These are phyloP conservation scores for Drosophila mayri DNA, from an alignment of 1,140 invertebrate species.

Conservation along the genomic window DNA sequence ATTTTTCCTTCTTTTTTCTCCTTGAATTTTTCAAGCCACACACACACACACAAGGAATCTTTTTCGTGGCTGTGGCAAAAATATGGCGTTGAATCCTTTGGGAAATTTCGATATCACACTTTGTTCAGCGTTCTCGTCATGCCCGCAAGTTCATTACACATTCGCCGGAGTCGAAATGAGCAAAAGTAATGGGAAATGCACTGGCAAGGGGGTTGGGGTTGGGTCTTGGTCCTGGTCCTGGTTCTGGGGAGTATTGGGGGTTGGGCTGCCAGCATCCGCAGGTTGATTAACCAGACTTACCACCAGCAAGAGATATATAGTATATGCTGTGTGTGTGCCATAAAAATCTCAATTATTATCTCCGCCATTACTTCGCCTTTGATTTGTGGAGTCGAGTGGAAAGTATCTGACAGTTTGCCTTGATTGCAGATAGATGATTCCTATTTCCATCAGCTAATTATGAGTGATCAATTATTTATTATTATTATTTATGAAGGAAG, in stretches of 20 bases:
- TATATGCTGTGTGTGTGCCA: constrained; percentile 20
- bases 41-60: constrained; percentile 56
- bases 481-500: too few species aligned
- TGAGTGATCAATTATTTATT: constrained; percentile 21
- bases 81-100: constrained; percentile 83
- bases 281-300: constrained; percentile 50
- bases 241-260: not conserved
- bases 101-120: constrained; percentile 84
- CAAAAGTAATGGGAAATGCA: constrained; percentile 79
- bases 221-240: not conserved
- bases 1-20: constrained; percentile 33
- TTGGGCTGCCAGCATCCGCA: not conserved
- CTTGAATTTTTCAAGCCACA: constrained; percentile 39
- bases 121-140: constrained; percentile 69
- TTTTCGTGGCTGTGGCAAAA: constrained; percentile 76
- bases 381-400: constrained; percentile 41
- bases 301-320: not conserved
- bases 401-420: constrained; percentile 36
- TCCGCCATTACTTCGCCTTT: constrained; percentile 24
- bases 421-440: constrained; percentile 28
- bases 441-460: constrained; percentile 26
- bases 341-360: constrained; percentile 78
- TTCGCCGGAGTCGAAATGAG: constrained; percentile 75
- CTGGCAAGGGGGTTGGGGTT: constrained; percentile 2
- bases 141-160: constrained; percentile 79